Conservation (phyloP, 2,797 vertebrate genomes). For the Tangara arthus region DNA sequence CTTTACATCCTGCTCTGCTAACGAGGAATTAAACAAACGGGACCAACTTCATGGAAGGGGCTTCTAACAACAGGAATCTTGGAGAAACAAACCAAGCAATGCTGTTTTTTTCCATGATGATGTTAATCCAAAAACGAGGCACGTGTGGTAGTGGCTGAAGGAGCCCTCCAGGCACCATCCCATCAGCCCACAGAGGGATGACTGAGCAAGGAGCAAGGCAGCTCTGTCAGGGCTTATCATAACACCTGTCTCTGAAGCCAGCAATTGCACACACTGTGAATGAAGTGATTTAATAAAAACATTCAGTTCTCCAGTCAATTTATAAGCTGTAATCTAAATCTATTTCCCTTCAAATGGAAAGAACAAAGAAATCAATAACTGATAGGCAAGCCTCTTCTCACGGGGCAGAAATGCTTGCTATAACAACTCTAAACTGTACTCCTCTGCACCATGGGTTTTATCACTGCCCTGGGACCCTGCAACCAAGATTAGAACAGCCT, state of each 20-base stretch:
- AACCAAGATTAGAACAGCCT: not conserved
- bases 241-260: not conserved
- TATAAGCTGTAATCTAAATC: not conserved
- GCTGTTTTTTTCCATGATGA: not conserved
- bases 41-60: not conserved
- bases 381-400: not conserved
- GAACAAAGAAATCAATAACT: not conserved
- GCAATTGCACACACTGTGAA: not conserved
- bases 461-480: not conserved
- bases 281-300: not conserved
- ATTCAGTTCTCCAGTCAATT: not conserved
- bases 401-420: accelerated
- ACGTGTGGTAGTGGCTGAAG: not conserved
- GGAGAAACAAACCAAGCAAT: not conserved
- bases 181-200: not conserved
- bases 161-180: not conserved
- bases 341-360: not conserved
- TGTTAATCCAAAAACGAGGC: not conserved
- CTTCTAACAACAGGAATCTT: not conserved
- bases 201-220: not conserved
- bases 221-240: not conserved
- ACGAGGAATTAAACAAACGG: not conserved
- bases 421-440: not conserved
- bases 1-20: not conserved
- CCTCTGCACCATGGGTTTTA: not conserved